Conservation (phyloP, 2,113 vertebrate genomes). For the Catagonus wagneri region DNA sequence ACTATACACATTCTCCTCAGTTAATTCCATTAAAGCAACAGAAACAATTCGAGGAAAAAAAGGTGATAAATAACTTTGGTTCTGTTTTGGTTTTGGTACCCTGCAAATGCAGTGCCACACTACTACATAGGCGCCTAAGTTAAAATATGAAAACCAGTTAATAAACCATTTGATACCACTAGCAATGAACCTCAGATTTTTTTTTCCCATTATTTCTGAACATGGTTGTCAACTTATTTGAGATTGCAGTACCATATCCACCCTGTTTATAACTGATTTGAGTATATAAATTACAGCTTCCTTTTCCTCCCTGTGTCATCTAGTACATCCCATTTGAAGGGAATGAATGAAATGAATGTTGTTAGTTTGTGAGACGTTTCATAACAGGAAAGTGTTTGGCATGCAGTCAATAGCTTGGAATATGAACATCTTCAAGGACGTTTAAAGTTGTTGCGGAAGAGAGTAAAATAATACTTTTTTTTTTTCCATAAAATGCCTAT, state of each 20-base stretch:
- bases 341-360: constrained; percentile 57
- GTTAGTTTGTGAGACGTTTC: constrained; percentile 73
- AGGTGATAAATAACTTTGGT: not conserved
- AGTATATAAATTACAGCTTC: constrained; percentile 30
- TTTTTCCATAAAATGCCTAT: constrained; percentile 19
- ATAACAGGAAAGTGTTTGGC: constrained; percentile 72
- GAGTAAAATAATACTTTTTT: not conserved
- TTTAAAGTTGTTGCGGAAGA: constrained; percentile 49
- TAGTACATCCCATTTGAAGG: not conserved
- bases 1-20: not conserved
- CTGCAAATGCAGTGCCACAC: not conserved
- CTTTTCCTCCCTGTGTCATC: constrained; percentile 55
- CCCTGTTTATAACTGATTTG: constrained; percentile 51
- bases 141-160: not conserved
- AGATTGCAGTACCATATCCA: not conserved
- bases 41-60: not conserved
- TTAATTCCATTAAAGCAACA: constrained; percentile 44
- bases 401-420: not conserved
- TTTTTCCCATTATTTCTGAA: constrained; percentile 46
- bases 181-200: not conserved
- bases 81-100: not conserved
- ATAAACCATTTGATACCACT: not conserved
- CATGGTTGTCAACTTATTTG: constrained; percentile 27
- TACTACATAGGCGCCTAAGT: not conserved
- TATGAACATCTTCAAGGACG: constrained; percentile 67